Evolutionary conservation across 2,113 vertebrate species (phyloP), one percentile per base, ranked within the genome.

Genomic region (Diglossa brunneiventris): DNA sequence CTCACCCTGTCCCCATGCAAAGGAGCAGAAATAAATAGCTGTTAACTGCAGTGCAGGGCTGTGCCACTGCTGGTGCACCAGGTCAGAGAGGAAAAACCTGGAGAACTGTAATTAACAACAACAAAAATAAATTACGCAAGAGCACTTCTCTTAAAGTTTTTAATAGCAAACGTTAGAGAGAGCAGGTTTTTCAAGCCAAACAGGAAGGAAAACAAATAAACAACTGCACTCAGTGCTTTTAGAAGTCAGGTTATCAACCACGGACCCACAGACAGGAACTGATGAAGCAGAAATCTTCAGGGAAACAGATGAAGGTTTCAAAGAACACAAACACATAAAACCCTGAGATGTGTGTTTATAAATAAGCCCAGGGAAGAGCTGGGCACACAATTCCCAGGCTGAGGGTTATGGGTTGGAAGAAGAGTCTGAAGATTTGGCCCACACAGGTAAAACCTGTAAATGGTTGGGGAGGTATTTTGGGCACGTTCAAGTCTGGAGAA

Each of bases 191-290:
- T 92, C 72, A 81, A 86, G 93, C 76, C 90, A 93, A 93, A 88
- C 90, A 94, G 91, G 95, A 96, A 96, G 90, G 63, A 79, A 95
- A 94, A 83, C 67, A 95, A 93, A 86, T 70, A 95, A 97, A 77
- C 81, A 93, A 63, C 42, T 83, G 49, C 63, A 94, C 74, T 73
- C 56, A 92, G 75, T 74, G 85, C 87, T 81, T 94, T 96, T 61
- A 70, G 39, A 86, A 81, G 68, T 52, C 88, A 86, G 68, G 79
- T 89, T 95, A 95, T 94, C 85, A 94, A 59, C 46, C 33, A 80
- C 47, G 63, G 92, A 74, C 47, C 41, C 82, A 79, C 78, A 64
- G 87, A 47, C 90, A 97, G 95, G 93, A 96, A 95, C 84, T 96
- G 93, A 84, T 73, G 88, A 93, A 92, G 85, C 78, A 94, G 80